phyloP scores from a whole-genome alignment of 2,113 vertebrate genomes.

The Shinisaurus crocodilurus region DNA sequence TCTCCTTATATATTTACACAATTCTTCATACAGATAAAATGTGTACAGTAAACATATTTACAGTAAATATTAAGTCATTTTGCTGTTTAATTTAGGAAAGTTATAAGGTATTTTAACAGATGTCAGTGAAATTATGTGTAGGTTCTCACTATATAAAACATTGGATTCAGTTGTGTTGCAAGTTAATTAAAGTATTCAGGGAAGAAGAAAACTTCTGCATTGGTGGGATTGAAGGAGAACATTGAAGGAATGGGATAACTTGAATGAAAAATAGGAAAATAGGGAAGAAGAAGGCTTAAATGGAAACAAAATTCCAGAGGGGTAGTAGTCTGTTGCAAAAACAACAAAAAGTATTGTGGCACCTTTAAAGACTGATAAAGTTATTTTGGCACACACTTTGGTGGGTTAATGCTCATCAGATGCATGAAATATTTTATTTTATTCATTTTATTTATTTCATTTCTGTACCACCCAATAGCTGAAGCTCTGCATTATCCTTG shows the following conservation, averaged over 20 bases:
- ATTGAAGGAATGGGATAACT: not conserved
- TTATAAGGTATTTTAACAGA: not conserved
- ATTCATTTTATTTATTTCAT: no score
- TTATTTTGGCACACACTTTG: not conserved
- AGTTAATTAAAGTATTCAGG: not conserved
- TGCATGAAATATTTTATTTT: not conserved
- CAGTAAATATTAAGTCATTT: not conserved
- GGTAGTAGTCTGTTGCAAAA: not conserved
- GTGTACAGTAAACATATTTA: not conserved
- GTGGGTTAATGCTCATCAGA: not conserved
- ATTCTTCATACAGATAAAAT: not conserved
- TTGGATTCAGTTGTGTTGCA: not conserved
- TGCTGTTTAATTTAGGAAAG: conserved; percentile 6
- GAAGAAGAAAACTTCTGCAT: not conserved
- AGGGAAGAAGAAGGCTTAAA: not conserved
- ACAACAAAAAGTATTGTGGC: not conserved
- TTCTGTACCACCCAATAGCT: no score
- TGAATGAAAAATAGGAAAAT: not conserved
- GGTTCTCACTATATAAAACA: not conserved
- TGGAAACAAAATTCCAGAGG: not conserved
- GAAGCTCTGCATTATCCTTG: no score
- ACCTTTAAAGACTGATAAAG: not conserved
- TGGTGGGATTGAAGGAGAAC: not conserved
- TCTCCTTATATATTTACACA: not conserved
- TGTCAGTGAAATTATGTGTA: not conserved